These are phyloP conservation scores for Nomada ruficornis DNA, from an alignment of 2,888 invertebrate species.

Conservation along the genomic window DNA sequence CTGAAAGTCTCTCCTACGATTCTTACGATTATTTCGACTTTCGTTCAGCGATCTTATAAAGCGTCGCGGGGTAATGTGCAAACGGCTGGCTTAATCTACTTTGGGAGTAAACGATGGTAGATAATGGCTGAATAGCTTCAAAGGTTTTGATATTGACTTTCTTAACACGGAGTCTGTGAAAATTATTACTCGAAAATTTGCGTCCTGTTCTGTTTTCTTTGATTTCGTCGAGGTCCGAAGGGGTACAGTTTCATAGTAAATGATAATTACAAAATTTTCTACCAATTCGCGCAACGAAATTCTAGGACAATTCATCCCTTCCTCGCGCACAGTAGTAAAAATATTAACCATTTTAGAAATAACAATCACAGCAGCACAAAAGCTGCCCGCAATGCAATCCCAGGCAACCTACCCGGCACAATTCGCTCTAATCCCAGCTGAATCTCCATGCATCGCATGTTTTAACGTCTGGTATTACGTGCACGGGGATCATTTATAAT, in stretches of 20 bases:
- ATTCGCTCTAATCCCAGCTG: conserved; percentile 12
- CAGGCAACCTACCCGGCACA: not conserved
- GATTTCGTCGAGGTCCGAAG: no score
- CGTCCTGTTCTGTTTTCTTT: no score
- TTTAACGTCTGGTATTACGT: not conserved
- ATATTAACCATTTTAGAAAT: not conserved
- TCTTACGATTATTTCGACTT: conserved; percentile 12
- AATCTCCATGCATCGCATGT: not conserved
- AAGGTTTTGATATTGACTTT: not conserved
- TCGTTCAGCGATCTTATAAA: not conserved
- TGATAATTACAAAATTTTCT: no score
- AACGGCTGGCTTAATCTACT: not conserved
- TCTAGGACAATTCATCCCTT: no score
- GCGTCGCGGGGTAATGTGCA: not conserved
- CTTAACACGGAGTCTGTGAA: no score
- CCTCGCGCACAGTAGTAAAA: not conserved
- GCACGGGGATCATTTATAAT: conserved; percentile 19
- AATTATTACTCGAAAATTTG: no score
- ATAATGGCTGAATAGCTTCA: no score
- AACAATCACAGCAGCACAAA: not conserved
- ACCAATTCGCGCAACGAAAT: no score
- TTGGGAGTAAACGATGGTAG: not conserved
- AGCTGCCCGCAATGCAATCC: not conserved
- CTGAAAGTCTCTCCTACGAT: not conserved
- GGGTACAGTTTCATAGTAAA: no score